phyloP scores from a whole-genome alignment of 2,113 vertebrate genomes.

The Sitta europaea region DNA sequence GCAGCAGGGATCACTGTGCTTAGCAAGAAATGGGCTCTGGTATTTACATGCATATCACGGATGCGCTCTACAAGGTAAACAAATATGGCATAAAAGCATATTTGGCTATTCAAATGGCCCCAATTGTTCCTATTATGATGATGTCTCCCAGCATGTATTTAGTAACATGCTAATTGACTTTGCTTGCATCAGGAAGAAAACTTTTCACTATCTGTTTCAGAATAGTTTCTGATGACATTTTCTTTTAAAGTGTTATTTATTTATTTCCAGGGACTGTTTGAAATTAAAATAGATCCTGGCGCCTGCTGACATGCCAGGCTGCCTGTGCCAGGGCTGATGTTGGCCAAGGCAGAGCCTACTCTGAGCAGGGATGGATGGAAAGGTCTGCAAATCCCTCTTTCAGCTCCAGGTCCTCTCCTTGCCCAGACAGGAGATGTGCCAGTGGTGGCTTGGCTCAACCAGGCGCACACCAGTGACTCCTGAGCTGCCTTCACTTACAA shows the following conservation, averaged over 20 bases:
- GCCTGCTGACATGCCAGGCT: background rate
- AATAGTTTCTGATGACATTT: background rate
- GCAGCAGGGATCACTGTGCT: background rate
- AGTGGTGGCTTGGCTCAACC: rapidly evolving
- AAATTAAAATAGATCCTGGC: background rate
- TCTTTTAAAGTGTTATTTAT: background rate
- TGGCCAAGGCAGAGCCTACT: background rate
- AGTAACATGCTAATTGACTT: background rate
- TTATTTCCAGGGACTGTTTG: background rate
- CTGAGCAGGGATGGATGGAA: background rate
- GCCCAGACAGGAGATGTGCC: rapidly evolving
- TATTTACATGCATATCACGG: constrained; percentile 23
- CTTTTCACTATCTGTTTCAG: background rate
- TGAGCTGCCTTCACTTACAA: background rate
- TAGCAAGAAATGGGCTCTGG: constrained; percentile 54
- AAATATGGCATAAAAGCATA: constrained; percentile 43
- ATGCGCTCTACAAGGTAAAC: constrained; percentile 29
- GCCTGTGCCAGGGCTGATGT: background rate
- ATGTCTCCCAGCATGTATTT: constrained; percentile 13
- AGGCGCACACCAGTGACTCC: background rate
- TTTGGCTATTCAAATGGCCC: constrained; percentile 43
- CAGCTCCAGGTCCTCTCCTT: background rate
- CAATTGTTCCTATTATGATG: constrained; percentile 34
- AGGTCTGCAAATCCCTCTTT: background rate
- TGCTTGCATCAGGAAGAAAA: background rate